A percentile compares a stretch with the other conserved stretches of the same genome.
Evolutionary conservation across 2,113 vertebrate species (phyloP).

Genomic region (Camelus dromedarius): DNA sequence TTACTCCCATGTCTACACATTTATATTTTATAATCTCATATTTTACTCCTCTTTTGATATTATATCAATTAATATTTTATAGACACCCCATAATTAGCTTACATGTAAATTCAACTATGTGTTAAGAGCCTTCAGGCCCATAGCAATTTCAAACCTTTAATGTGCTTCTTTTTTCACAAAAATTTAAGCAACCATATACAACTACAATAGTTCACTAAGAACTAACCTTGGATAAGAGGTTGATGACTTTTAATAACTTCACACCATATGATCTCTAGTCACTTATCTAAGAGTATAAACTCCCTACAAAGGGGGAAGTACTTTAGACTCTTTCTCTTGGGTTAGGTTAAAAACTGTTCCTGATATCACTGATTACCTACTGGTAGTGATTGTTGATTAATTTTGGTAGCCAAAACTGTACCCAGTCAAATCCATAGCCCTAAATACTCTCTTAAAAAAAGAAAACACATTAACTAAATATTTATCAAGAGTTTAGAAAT

Average conservation of each 20-base stretch:
- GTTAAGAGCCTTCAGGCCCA: neutral
- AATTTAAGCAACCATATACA: neutral
- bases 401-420: neutral
- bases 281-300: constrained; percentile 15
- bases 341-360: neutral
- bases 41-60: constrained; percentile 29
- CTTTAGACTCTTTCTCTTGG: neutral
- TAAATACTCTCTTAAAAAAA: neutral
- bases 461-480: neutral
- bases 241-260: constrained; percentile 29
- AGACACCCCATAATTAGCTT: neutral
- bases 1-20: neutral
- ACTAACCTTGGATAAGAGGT: neutral
- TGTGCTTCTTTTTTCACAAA: constrained; percentile 1
- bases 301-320: neutral
- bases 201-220: neutral
- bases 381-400: neutral
- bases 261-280: neutral
- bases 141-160: neutral
- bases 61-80: neutral
- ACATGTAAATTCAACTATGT: constrained; percentile 7
- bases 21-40: constrained; percentile 13
- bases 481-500: neutral
- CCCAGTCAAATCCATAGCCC: neutral
- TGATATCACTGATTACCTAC: neutral